Conservation (phyloP, 2,797 vertebrate genomes). For the Acanthurus tractus region DNA sequence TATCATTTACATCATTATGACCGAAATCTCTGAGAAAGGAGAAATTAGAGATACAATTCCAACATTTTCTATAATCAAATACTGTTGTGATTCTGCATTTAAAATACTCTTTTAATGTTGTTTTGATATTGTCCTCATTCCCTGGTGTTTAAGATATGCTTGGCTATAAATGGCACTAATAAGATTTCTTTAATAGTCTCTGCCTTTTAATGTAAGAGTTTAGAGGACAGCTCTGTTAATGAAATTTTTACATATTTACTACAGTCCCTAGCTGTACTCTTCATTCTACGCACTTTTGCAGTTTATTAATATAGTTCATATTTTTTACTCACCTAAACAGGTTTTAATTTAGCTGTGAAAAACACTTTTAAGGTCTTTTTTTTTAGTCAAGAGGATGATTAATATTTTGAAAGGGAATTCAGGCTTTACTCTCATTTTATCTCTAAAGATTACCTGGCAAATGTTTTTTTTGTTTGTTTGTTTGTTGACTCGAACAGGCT, state of each 20-base stretch:
- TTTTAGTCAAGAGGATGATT: not conserved
- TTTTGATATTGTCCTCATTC: constrained; percentile 25
- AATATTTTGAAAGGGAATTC: not conserved
- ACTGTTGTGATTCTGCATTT: constrained; percentile 49
- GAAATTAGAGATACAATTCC: constrained; percentile 33
- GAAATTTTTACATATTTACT: constrained; percentile 13
- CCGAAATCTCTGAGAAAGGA: constrained; percentile 26
- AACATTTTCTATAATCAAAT: constrained; percentile 51
- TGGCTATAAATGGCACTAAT: constrained; percentile 21
- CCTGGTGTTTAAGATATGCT: constrained; percentile 24
- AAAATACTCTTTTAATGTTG: constrained; percentile 33
- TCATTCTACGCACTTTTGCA: constrained; percentile 9
- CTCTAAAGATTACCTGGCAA: constrained; percentile 3
- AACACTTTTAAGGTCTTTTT: constrained; percentile 12
- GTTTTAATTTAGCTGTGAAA: constrained; percentile 19
- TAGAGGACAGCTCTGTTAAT: constrained; percentile 13
- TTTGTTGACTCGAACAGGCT: constrained; percentile 22
- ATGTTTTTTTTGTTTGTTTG: constrained; percentile 29
- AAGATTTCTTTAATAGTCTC: constrained; percentile 14
- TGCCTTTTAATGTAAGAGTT: constrained; percentile 6
- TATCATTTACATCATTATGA: constrained; percentile 69
- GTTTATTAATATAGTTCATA: not conserved
- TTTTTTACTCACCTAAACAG: not conserved
- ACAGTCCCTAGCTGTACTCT: not conserved
- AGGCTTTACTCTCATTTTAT: constrained; percentile 12